These are phyloP conservation scores for Argya squamiceps DNA, from an alignment of 2,797 vertebrate genomes.

Conservation along the genomic window DNA sequence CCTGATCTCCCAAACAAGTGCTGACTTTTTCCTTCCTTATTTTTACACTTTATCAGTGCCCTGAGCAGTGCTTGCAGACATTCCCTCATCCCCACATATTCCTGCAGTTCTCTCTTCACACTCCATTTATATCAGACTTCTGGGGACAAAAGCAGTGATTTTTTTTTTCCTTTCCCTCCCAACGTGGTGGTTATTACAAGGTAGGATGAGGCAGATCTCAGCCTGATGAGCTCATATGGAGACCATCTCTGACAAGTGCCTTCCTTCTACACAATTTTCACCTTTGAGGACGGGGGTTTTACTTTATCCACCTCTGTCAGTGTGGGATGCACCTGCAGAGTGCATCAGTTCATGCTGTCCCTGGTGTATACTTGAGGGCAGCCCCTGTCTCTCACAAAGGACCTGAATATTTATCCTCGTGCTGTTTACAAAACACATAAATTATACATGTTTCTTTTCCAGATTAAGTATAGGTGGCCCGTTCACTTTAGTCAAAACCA, in stretches of 20 bases:
- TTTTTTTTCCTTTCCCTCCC: neutral
- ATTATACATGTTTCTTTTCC: neutral
- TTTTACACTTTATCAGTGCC: neutral
- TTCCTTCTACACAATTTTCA: neutral
- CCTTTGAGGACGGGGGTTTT: neutral
- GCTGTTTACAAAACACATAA: neutral
- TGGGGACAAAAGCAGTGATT: neutral
- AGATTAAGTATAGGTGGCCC: neutral
- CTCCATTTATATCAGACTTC: neutral
- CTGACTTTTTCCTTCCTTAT: neutral
- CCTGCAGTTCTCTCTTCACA: neutral
- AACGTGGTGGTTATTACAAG: neutral
- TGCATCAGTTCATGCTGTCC: neutral
- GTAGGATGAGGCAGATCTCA: neutral
- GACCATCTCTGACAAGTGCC: neutral
- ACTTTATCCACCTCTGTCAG: neutral
- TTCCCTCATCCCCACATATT: neutral
- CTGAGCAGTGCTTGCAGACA: neutral
- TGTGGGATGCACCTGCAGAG: neutral
- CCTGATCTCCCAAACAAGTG: neutral
- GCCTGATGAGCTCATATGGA: neutral
- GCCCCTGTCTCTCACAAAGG: fast-evolving
- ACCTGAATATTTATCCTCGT: neutral
- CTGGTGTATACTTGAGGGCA: neutral
- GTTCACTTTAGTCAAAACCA: neutral